Percentiles rank a stretch among this genome's conserved stretches.
Evolutionary conservation across 1,140 invertebrate species (phyloP).

Genomic region (Diorhabda carinulata): DNA sequence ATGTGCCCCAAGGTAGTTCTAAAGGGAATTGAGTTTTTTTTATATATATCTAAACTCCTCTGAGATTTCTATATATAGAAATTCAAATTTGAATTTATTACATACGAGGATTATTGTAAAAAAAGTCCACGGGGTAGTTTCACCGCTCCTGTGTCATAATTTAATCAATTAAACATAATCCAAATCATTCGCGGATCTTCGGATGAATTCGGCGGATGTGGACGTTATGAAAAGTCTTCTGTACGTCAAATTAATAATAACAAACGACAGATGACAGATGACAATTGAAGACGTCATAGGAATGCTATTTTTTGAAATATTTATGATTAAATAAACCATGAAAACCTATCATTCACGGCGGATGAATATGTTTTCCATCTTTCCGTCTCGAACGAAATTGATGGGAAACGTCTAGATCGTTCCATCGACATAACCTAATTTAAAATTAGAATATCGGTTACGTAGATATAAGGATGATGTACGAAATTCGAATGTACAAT

Average conservation of each 20-base stretch:
- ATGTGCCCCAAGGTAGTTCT: slow-evolving; percentile 9
- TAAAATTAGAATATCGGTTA: not conserved
- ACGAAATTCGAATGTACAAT: no score
- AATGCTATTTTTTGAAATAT: no score
- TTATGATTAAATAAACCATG: no score
- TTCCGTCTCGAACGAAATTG: not conserved
- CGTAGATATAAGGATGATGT: no score
- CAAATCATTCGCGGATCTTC: no score
- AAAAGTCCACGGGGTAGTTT: not conserved
- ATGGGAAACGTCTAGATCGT: not conserved
- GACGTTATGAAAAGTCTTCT: no score
- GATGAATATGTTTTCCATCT: not conserved
- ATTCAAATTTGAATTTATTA: slow-evolving; percentile 3
- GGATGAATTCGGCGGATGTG: no score
- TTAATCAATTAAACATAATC: no score
- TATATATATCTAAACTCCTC: not conserved
- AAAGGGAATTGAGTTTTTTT: slow-evolving; percentile 14
- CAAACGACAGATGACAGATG: no score
- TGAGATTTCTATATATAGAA: not conserved
- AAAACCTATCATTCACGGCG: not conserved
- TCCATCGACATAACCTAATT: not conserved
- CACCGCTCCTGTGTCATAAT: not conserved
- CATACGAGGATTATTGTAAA: not conserved
- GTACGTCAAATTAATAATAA: no score
- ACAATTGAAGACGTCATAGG: no score